Percentiles rank a stretch among this genome's conserved stretches.
phyloP scores from a whole-genome alignment of 2,797 vertebrate species.

The Silurus lanzhouensis region DNA sequence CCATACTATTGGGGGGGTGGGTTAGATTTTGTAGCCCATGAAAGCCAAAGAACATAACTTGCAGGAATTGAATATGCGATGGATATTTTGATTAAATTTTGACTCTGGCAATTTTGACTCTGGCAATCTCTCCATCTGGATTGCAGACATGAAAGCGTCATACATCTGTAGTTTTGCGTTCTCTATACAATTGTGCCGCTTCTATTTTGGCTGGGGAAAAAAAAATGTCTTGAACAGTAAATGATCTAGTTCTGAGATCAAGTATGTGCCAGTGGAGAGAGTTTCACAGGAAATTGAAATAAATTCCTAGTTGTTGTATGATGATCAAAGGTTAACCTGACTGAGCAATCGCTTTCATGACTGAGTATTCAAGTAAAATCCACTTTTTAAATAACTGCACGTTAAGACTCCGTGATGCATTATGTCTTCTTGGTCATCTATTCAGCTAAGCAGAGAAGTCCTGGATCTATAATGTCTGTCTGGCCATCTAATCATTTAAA shows the following conservation, averaged over 20 bases:
- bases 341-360: background rate
- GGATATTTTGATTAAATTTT: background rate
- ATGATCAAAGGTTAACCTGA: background rate
- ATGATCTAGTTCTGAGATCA: background rate
- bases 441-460: background rate
- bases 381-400: background rate
- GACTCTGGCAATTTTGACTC: no score
- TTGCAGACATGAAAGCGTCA: background rate
- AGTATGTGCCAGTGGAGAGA: background rate
- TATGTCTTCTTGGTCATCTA: background rate
- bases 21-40: background rate
- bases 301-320: background rate
- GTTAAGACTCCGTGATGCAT: background rate
- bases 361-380: background rate
- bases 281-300: background rate
- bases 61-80: background rate
- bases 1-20: background rate
- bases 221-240: background rate
- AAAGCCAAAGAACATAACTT: background rate
- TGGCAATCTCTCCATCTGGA: no score
- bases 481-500: constrained; percentile 5
- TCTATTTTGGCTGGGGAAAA: background rate
- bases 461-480: background rate
- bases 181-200: background rate
- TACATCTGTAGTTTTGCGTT: background rate